Evolutionary conservation across 2,113 vertebrate species (phyloP), one percentile per base, ranked within the genome.

Genomic region (Carettochelys insculpta): DNA sequence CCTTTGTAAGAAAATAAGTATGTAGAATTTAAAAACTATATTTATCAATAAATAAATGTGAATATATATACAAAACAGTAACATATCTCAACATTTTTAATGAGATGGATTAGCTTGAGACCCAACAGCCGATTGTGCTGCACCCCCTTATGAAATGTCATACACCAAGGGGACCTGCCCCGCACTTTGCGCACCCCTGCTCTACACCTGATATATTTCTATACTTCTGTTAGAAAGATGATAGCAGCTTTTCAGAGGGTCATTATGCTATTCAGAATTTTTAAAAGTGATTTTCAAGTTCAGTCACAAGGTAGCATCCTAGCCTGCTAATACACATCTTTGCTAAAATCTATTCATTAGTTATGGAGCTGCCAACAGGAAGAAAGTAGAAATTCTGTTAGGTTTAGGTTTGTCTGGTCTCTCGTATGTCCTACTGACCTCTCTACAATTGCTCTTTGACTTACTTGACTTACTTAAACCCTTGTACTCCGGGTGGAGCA

Each of bases 371-470:
- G 58, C 58, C 58, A 61, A 29, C 58, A 61, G 58, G 58, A 61
- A 34, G 58, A 61, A 61, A 61, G 31, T 65, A 34, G 58, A 65
- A 65, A n/a, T 65, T 65, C 58, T 8, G 31, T 61, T 61, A n/a
- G 31, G n/a, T 61, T 61, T 34, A 65, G 7, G 31, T 19, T 65
- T n/a, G 34, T n/a, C 31, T n/a, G 58, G 34, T 34, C 58, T 65
- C 16, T n/a, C 58, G 80, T 20, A 54, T 89, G 91, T 93, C 78
- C 51, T 14, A 4, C 22, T 83, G 75, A 75, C 83, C 65, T 78
- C 17, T 10, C 22, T 50, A 16, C 56, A 31, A 14, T 34, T 17
- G 56, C 56, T 61, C 31, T 31, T 61, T 34, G n/a, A n/a, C n/a
- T n/a, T n/a, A n/a, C n/a, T n/a, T n/a, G n/a, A n/a, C n/a, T n/a